phyloP scores from a whole-genome alignment of 2,113 vertebrate genomes.

The Trogon melanurus region DNA sequence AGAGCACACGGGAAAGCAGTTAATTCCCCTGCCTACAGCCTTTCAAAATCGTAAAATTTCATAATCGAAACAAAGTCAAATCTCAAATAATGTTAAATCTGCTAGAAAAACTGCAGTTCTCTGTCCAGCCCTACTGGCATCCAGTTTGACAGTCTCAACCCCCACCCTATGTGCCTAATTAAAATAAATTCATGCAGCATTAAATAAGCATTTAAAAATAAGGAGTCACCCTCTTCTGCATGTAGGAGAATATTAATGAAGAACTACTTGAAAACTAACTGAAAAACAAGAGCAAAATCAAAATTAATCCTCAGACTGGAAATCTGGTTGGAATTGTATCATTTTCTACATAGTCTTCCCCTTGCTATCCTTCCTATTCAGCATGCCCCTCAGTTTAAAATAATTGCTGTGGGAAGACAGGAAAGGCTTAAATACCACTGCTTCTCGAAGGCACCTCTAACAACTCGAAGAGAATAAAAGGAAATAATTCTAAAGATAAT shows the following conservation, averaged over 20 bases:
- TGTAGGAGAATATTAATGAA: not conserved
- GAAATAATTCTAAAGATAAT: not conserved
- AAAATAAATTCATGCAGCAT: not conserved
- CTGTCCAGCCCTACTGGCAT: not conserved
- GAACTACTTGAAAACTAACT: not conserved
- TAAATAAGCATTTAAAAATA: not conserved
- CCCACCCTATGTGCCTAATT: not conserved
- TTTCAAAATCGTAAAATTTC: not conserved
- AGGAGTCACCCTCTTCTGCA: not conserved
- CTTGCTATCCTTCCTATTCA: not conserved
- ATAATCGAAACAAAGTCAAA: not conserved
- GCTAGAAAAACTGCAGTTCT: not conserved
- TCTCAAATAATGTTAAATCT: not conserved
- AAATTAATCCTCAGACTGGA: not conserved
- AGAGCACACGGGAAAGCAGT: not conserved
- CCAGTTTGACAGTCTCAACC: not conserved
- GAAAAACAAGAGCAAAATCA: not conserved
- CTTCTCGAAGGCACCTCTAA: not conserved
- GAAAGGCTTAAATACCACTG: not conserved
- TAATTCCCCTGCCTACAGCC: not conserved
- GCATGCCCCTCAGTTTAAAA: not conserved
- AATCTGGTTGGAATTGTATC: not conserved
- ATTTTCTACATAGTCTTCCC: not conserved
- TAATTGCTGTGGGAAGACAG: not conserved
- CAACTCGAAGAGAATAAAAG: not conserved